Evolutionary conservation across 2,113 vertebrate genomes (phyloP).

Genomic region (Psettodes erumei): DNA sequence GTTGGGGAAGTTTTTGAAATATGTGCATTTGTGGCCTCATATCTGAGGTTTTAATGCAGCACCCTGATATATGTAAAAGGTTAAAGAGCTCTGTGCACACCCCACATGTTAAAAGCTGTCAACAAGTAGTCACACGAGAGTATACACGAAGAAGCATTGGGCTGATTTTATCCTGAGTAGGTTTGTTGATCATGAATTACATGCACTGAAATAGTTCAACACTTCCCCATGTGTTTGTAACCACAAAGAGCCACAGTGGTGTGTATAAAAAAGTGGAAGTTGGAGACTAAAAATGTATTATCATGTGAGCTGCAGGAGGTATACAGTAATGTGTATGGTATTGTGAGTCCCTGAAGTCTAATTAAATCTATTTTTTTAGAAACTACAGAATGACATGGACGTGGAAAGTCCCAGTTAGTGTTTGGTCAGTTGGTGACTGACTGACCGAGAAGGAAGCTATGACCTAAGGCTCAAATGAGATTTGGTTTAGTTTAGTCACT

Average conservation of each 20-base stretch:
- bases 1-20: slow-evolving; percentile 30
- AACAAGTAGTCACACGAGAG: slow-evolving; percentile 17
- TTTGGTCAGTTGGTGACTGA: slow-evolving; percentile 47
- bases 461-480: slow-evolving; percentile 2
- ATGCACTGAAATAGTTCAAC: neutral
- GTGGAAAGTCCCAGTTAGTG: slow-evolving; percentile 74
- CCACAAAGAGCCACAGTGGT: neutral
- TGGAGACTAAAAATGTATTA: neutral
- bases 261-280: slow-evolving; percentile 10
- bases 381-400: slow-evolving; percentile 46
- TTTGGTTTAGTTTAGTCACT: slow-evolving; percentile 16
- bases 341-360: slow-evolving; percentile 33
- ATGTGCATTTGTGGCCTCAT: slow-evolving; percentile 22
- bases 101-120: slow-evolving; percentile 9
- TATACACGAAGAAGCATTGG: neutral
- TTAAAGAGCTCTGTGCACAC: slow-evolving; percentile 19
- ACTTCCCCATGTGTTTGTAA: slow-evolving; percentile 3
- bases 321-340: neutral
- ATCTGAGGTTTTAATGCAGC: slow-evolving; percentile 30
- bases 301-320: slow-evolving; percentile 9
- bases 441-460: slow-evolving; percentile 47
- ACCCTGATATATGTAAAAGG: slow-evolving; percentile 31
- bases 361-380: slow-evolving; percentile 62
- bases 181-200: neutral
- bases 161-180: neutral